These are phyloP conservation scores for Octonoba sinensis DNA, from an alignment of 2,888 invertebrate species.

Conservation along the genomic window DNA sequence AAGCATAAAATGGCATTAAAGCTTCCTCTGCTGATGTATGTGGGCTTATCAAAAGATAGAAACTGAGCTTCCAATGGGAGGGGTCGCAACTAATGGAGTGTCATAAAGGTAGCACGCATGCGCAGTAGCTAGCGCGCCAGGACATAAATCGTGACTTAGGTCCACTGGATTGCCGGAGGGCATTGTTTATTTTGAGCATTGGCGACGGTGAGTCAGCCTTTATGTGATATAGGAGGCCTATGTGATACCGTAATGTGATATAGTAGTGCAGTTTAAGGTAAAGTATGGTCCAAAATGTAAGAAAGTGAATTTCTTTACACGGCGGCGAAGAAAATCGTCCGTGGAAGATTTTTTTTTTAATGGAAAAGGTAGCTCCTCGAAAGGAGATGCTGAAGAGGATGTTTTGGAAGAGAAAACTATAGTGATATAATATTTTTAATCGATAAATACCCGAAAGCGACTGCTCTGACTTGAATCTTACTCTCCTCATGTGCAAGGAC, in stretches of 20 bases:
- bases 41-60: conserved; percentile 51
- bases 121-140: not conserved
- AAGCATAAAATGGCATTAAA: conserved; percentile 39
- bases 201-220: not conserved
- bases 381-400: no score
- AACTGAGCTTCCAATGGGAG: conserved; percentile 23
- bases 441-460: no score
- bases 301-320: conserved; percentile 21
- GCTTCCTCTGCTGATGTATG: conserved; percentile 34
- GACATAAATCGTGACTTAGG: conserved; percentile 32
- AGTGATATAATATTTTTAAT: no score
- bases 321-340: conserved; percentile 20
- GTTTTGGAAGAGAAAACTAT: no score
- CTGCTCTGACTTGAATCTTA: no score
- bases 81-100: conserved; percentile 46
- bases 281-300: conserved; percentile 15
- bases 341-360: not conserved
- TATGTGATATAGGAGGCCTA: conserved; percentile 36
- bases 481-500: no score
- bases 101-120: conserved; percentile 41
- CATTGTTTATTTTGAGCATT: conserved; percentile 40
- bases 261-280: conserved; percentile 37
- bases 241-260: conserved; percentile 32
- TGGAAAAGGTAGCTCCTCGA: no score
- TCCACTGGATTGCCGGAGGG: conserved; percentile 23